phyloP scores from a whole-genome alignment of 2,888 invertebrate genomes.

The Pterostichus niger region DNA sequence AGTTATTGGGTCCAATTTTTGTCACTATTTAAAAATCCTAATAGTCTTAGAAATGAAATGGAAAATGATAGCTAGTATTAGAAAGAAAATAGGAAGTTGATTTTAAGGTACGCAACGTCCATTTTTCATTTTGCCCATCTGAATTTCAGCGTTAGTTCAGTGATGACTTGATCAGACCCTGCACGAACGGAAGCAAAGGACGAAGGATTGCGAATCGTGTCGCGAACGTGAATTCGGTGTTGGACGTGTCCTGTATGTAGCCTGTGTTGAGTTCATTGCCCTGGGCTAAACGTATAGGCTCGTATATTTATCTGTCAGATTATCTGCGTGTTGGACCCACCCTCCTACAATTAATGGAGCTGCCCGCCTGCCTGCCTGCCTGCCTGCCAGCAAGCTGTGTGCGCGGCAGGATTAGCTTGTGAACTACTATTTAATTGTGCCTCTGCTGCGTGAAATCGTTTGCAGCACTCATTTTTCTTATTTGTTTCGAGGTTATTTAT shows the following conservation, averaged over 20 bases:
- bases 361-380: slow-evolving; percentile 13
- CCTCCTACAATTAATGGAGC: slow-evolving; percentile 29
- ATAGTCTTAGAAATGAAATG: too few relatives aligned
- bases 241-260: slow-evolving; percentile 30
- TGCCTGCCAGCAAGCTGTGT: not conserved
- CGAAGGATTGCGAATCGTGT: slow-evolving; percentile 25
- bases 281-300: slow-evolving; percentile 28
- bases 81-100: too few relatives aligned
- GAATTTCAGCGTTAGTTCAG: too few relatives aligned
- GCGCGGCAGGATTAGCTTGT: slow-evolving; percentile 12
- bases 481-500: slow-evolving; percentile 19
- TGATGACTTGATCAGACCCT: not conserved
- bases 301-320: slow-evolving; percentile 46
- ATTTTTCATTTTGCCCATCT: too few relatives aligned
- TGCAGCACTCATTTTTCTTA: slow-evolving; percentile 25
- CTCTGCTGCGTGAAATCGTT: slow-evolving; percentile 9
- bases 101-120: too few relatives aligned
- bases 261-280: slow-evolving; percentile 38
- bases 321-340: slow-evolving; percentile 25
- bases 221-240: not conserved
- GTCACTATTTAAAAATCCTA: too few relatives aligned
- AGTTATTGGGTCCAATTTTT: too few relatives aligned
- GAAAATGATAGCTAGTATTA: too few relatives aligned
- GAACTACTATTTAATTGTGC: slow-evolving; percentile 40
- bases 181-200: not conserved